These are phyloP conservation scores for Sebastes goodei DNA, from an alignment of 2,797 vertebrate genomes.

Conservation along the genomic window DNA sequence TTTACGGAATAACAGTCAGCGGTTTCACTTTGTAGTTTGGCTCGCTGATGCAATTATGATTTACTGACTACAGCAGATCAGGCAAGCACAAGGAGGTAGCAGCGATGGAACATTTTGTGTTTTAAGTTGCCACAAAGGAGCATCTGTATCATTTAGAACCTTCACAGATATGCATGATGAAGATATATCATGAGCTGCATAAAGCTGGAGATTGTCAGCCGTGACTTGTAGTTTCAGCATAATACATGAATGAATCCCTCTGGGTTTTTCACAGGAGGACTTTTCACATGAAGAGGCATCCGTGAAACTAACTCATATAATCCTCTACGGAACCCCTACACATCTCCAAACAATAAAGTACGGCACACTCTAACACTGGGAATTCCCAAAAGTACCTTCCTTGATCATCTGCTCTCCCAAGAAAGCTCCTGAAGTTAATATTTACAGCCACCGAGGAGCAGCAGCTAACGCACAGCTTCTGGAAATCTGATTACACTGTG, in stretches of 20 bases:
- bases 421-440: conserved; percentile 23
- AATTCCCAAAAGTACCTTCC: conserved; percentile 13
- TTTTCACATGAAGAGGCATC: conserved; percentile 17
- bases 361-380: background rate
- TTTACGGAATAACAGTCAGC: background rate
- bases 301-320: conserved; percentile 9
- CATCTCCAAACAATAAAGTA: conserved; percentile 33
- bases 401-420: background rate
- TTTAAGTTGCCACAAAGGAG: background rate
- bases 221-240: conserved; percentile 12
- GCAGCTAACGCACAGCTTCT: background rate
- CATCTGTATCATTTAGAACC: background rate
- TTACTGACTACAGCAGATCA: too few relatives aligned
- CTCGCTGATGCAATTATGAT: too few relatives aligned
- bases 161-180: background rate
- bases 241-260: background rate
- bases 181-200: background rate
- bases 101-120: background rate
- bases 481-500: conserved; percentile 17
- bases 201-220: background rate
- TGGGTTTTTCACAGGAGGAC: background rate
- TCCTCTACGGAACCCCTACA: conserved; percentile 4
- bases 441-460: conserved; percentile 6
- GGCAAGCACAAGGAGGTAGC: background rate
- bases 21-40: background rate